These are phyloP conservation scores for Leucophenga maculata DNA, from an alignment of 2,888 invertebrate genomes.

Conservation along the genomic window DNA sequence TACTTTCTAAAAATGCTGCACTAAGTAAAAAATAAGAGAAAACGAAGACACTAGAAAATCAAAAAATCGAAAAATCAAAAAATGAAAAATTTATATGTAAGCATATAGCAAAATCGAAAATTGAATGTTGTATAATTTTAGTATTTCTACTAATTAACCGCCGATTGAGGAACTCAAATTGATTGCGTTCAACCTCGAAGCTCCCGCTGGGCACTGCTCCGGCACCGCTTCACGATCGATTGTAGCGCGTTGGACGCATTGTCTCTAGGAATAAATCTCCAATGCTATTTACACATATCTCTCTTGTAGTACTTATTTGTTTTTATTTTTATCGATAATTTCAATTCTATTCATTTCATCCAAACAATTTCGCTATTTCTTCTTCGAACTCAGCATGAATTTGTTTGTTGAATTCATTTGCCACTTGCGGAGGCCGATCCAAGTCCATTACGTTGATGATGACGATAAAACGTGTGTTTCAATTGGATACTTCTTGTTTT, in stretches of 20 bases:
- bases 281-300: conserved; percentile 37
- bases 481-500: not conserved
- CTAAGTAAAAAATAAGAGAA: no score
- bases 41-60: conserved; percentile 49
- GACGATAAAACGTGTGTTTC: conserved; percentile 1
- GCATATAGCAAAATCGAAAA: conserved; percentile 45
- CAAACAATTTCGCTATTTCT: conserved; percentile 23
- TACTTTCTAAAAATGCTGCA: no score
- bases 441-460: not conserved
- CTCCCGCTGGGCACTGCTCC: conserved; percentile 45
- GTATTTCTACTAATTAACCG: conserved; percentile 60
- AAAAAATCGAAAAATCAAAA: conserved; percentile 40
- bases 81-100: no score
- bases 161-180: conserved; percentile 66
- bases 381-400: conserved; percentile 51
- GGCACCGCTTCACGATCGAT: conserved; percentile 22
- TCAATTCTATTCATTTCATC: not conserved
- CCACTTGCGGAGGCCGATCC: not conserved
- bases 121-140: conserved; percentile 36
- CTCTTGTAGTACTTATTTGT: conserved; percentile 42
- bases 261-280: conserved; percentile 51
- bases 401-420: conserved; percentile 13
- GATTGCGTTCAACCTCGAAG: conserved; percentile 49
- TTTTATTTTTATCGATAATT: conserved; percentile 60
- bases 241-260: conserved; percentile 46